Percentiles rank a stretch among this genome's conserved stretches.
These are phyloP conservation scores for Ellobius talpinus DNA, from an alignment of 2,113 vertebrate genomes.

Conservation along the genomic window DNA sequence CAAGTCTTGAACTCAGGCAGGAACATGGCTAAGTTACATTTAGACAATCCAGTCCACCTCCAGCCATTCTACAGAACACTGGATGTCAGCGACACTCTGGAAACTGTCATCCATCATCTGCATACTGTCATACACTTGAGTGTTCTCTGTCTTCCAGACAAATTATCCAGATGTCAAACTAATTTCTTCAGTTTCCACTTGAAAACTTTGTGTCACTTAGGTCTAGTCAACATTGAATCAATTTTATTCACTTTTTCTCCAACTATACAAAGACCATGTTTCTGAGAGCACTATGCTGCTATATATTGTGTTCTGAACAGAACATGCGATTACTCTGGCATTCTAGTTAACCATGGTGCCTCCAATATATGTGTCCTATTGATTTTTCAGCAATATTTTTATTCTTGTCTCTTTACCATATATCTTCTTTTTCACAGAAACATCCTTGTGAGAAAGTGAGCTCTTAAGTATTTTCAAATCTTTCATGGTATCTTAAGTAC, in stretches of 20 bases:
- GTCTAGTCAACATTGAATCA: slow-evolving; percentile 62
- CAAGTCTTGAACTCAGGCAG: not conserved
- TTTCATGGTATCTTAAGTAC: not conserved
- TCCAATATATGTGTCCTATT: not conserved
- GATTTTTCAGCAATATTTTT: not conserved
- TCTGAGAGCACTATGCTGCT: not conserved
- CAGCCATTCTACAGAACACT: not conserved
- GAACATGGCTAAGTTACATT: not conserved
- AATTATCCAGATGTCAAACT: slow-evolving; percentile 66
- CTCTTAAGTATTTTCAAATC: not conserved
- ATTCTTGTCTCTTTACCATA: not conserved
- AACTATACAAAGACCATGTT: not conserved
- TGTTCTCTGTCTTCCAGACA: slow-evolving; percentile 65
- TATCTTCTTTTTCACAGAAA: not conserved
- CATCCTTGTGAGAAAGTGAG: not conserved
- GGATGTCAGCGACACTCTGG: not conserved
- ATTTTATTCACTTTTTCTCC: not conserved
- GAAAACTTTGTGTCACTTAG: slow-evolving; percentile 53
- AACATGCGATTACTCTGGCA: not conserved
- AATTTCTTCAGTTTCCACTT: slow-evolving; percentile 66
- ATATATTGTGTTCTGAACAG: not conserved
- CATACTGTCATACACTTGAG: not conserved
- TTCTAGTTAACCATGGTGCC: not conserved
- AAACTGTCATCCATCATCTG: slow-evolving; percentile 28
- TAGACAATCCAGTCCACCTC: not conserved